Evolutionary conservation across 2,888 invertebrate species (phyloP), one percentile per base, ranked within the genome.

Genomic region (Cotesia congregata): DNA sequence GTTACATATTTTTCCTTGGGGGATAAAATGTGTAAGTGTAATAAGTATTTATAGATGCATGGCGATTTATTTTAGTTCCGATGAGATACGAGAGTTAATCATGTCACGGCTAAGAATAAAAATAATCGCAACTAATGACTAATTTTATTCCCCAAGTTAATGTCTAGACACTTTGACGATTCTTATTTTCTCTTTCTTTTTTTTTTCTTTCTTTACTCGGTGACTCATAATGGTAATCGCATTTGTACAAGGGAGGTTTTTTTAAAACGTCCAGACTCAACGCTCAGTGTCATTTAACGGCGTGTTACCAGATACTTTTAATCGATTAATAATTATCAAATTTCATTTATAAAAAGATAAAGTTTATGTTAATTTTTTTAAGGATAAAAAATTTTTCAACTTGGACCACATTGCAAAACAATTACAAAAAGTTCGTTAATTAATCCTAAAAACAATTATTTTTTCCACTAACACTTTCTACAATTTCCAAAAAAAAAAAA

Each of bases 71-170:
- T 50, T 50, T 50, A 12, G 50, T 50, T 3, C 50, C 68, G 50
- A 67, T 67, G 40, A 68, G 50, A 68, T 17, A 68, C 17, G 5
- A 41, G 50, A 41, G 17, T 17, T 68, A 40, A 41, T 68, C 41
- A 17, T 68, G 41, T 68, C 50, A 5, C 15, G 17, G 6, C 41
- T 68, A 20, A 68, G 20, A 68, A 68, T 68, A 68, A 68, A 68
- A 68, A 68, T 68, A 41, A 68, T 68, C 17, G 40, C 41, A 50
- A 68, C 50, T 9, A 68, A 68, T 68, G 68, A 68, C 68, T 68
- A 68, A 68, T 68, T 68, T 68, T 68, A 15, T 68, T 41, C 17
- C 50, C 41, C 41, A 68, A 40, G 15, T 41, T 17, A 17, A 68
- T 41, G 68, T 68, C 68, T 68, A 68, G 68, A 68, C 68, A 9